Percentiles rank a stretch among this genome's conserved stretches.
Conservation (phyloP, 2,888 invertebrate species). For the Omphaloscelis lunosa region DNA sequence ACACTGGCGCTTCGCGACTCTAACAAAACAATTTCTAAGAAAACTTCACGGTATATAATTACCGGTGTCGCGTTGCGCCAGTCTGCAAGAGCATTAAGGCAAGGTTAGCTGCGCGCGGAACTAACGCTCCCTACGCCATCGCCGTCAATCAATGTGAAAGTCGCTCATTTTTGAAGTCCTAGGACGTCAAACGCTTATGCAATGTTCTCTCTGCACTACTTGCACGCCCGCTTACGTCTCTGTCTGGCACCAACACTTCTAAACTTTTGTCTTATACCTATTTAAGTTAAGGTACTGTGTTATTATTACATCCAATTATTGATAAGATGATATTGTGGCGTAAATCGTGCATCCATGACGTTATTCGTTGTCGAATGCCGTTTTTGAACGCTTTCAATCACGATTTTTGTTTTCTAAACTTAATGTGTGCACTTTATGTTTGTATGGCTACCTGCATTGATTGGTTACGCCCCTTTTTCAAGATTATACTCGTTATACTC, state of each 20-base stretch:
- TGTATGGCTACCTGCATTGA: neutral
- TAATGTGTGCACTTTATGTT: neutral
- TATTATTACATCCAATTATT: neutral
- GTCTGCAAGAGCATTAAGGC: neutral
- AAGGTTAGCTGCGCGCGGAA: conserved; percentile 10
- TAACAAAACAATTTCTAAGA: too few species aligned
- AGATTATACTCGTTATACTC: neutral
- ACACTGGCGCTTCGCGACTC: too few species aligned
- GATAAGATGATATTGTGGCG: neutral
- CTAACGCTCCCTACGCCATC: conserved; percentile 37
- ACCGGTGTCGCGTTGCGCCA: too few species aligned
- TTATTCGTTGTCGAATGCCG: neutral
- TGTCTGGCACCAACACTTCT: conserved; percentile 58
- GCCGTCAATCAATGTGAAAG: conserved; percentile 44
- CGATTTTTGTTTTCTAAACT: neutral
- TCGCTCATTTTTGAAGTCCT: conserved; percentile 28
- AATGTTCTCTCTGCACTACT: conserved; percentile 40
- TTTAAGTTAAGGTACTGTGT: neutral
- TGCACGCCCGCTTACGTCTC: conserved; percentile 63
- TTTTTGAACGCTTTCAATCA: neutral
- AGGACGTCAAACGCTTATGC: conserved; percentile 31
- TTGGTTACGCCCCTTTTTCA: neutral
- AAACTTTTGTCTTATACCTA: conserved; percentile 1
- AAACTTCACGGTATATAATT: too few species aligned
- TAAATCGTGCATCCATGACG: neutral